These are phyloP conservation scores for Pammene aurita DNA, from an alignment of 2,888 invertebrate species.

Conservation along the genomic window DNA sequence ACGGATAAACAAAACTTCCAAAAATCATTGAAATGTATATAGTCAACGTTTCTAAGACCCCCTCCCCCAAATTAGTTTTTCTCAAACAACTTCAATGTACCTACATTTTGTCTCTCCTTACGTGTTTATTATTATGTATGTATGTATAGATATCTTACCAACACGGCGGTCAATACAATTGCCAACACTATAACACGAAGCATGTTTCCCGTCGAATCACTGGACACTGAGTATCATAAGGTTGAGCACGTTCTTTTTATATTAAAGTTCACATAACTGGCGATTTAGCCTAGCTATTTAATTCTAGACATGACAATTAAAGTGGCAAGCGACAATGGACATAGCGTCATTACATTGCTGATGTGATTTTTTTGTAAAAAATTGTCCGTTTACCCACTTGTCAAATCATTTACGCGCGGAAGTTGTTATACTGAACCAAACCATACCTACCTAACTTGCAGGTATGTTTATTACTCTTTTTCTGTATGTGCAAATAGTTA, in stretches of 20 bases:
- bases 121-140: too few relatives aligned
- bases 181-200: slow-evolving; percentile 19
- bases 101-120: too few relatives aligned
- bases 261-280: slow-evolving; percentile 6
- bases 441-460: too few relatives aligned
- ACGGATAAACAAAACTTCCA: too few relatives aligned
- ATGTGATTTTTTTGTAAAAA: slow-evolving; percentile 13
- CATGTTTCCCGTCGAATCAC: slow-evolving; percentile 17
- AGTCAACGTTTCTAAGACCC: too few relatives aligned
- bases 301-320: slow-evolving; percentile 16
- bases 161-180: slow-evolving; percentile 19
- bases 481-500: not conserved
- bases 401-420: slow-evolving; percentile 17
- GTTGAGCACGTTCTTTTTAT: slow-evolving; percentile 23
- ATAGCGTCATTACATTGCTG: not conserved
- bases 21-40: too few relatives aligned
- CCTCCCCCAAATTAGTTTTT: too few relatives aligned
- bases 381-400: slow-evolving; percentile 8
- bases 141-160: slow-evolving; percentile 22
- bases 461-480: not conserved
- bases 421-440: slow-evolving; percentile 14
- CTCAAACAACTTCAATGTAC: too few relatives aligned
- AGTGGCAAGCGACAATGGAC: slow-evolving; percentile 1
- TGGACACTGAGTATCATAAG: slow-evolving; percentile 7
- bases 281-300: slow-evolving; percentile 24